Percentiles rank a stretch among this genome's conserved stretches.
These are phyloP conservation scores for Ophion costatus DNA, from an alignment of 2,888 invertebrate genomes.

Conservation along the genomic window DNA sequence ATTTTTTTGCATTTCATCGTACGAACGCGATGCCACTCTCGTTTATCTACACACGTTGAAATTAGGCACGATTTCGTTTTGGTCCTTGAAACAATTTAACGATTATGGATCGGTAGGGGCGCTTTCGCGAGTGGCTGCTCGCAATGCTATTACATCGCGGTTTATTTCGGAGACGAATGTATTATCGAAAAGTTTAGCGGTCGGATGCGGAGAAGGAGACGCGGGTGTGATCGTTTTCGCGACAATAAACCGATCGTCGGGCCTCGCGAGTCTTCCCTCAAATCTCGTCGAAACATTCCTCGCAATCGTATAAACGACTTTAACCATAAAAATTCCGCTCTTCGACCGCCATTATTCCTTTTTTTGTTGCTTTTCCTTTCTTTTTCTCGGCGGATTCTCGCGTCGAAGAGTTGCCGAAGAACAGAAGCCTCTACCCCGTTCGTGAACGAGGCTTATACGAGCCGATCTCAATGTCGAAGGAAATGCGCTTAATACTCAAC, in stretches of 20 bases:
- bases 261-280: constrained; percentile 43
- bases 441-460: constrained; percentile 46
- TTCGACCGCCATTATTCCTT: constrained; percentile 69
- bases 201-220: constrained; percentile 5
- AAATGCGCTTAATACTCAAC: constrained; percentile 50
- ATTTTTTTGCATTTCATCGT: background rate
- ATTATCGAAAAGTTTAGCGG: constrained; percentile 43
- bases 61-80: constrained; percentile 25
- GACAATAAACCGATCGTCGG: constrained; percentile 56
- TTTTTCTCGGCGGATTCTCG: background rate
- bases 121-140: background rate
- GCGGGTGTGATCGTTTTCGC: constrained; percentile 55
- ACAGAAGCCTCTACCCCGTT: constrained; percentile 49
- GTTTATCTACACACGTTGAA: background rate
- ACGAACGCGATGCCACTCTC: background rate
- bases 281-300: constrained; percentile 67
- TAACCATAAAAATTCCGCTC: constrained; percentile 79
- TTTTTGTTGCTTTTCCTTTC: background rate
- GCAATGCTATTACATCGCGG: constrained; percentile 1
- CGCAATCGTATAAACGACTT: constrained; percentile 71
- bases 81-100: constrained; percentile 33
- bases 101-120: constrained; percentile 14
- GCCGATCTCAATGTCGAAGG: constrained; percentile 32
- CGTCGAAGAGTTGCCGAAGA: constrained; percentile 28
- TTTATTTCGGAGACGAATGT: constrained; percentile 30